Conservation (phyloP, 2,888 invertebrate genomes). For the Thymelicus sylvestris region DNA sequence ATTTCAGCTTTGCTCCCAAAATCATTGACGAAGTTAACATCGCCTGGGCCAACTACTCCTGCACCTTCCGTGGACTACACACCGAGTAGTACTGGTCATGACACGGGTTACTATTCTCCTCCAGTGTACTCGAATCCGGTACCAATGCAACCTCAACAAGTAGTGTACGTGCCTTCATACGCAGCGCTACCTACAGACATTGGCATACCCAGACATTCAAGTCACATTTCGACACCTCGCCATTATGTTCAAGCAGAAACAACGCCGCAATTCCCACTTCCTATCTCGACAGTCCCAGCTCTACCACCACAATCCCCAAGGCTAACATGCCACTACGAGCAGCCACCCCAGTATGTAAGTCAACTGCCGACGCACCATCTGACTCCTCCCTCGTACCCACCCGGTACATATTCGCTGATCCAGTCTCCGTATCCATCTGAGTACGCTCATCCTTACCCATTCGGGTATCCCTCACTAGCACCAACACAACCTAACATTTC, state of each 20-base stretch:
- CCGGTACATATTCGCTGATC: slow-evolving; percentile 15
- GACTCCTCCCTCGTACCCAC: slow-evolving; percentile 22
- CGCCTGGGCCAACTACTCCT: slow-evolving; percentile 33
- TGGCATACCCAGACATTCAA: not conserved
- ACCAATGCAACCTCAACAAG: slow-evolving; percentile 14
- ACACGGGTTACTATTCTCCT: slow-evolving; percentile 7
- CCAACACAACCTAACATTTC: slow-evolving; percentile 14
- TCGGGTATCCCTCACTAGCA: slow-evolving; percentile 33
- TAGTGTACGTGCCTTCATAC: slow-evolving; percentile 11
- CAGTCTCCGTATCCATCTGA: slow-evolving; percentile 29
- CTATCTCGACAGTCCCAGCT: slow-evolving; percentile 8
- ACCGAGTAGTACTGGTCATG: not conserved
- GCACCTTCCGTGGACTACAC: slow-evolving; percentile 31
- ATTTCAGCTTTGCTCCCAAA: slow-evolving; percentile 45
- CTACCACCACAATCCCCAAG: not conserved
- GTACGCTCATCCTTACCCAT: slow-evolving; percentile 27
- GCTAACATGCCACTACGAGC: not conserved
- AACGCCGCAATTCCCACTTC: slow-evolving; percentile 19
- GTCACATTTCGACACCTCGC: not conserved
- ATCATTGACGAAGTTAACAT: slow-evolving; percentile 38
- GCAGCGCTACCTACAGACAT: not conserved
- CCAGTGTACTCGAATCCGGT: slow-evolving; percentile 14
- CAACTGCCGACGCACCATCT: slow-evolving; percentile 10
- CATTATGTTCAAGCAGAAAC: slow-evolving; percentile 6
- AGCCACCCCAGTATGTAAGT: not conserved